phyloP scores from a whole-genome alignment of 2,797 vertebrate species.

The Denticeps clupeoides region DNA sequence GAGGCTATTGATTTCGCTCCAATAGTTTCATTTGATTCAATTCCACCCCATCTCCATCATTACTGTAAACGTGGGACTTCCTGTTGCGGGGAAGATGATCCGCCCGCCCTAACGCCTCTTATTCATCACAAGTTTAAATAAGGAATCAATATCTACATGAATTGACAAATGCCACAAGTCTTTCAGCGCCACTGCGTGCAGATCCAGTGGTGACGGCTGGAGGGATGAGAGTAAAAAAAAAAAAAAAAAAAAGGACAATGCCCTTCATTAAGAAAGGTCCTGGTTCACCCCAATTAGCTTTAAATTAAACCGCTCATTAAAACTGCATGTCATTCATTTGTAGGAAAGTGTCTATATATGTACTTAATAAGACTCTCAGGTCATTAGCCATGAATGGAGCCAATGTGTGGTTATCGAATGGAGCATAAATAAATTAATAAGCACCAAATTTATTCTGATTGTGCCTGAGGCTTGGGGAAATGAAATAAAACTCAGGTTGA shows the following conservation, averaged over 20 bases:
- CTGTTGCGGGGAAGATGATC: constrained; percentile 7
- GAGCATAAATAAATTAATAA: no score
- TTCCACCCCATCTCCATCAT: constrained; percentile 5
- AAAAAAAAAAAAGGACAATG: no score
- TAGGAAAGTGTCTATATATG: constrained; percentile 23
- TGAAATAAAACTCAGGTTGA: no score
- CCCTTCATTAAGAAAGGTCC: constrained; percentile 42
- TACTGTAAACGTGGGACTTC: not conserved
- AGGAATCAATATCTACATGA: not conserved
- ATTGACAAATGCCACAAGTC: no score
- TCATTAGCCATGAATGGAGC: constrained; percentile 41
- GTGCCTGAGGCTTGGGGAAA: no score
- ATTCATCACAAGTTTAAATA: not conserved
- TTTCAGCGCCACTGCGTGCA: not conserved
- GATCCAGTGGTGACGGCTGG: not conserved
- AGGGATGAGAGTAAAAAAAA: no score
- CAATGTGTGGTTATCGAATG: constrained; percentile 7
- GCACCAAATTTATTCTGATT: no score
- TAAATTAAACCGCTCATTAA: constrained; percentile 75
- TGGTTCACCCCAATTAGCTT: constrained; percentile 78
- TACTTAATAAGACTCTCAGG: constrained; percentile 53
- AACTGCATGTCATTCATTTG: constrained; percentile 58
- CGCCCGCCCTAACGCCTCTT: not conserved
- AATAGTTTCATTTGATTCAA: not conserved
- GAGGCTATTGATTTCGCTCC: constrained; percentile 7